These are phyloP conservation scores for Plumapathes pennacea DNA, from an alignment of 92 coral and sea anemone genomes.

Conservation along the genomic window DNA sequence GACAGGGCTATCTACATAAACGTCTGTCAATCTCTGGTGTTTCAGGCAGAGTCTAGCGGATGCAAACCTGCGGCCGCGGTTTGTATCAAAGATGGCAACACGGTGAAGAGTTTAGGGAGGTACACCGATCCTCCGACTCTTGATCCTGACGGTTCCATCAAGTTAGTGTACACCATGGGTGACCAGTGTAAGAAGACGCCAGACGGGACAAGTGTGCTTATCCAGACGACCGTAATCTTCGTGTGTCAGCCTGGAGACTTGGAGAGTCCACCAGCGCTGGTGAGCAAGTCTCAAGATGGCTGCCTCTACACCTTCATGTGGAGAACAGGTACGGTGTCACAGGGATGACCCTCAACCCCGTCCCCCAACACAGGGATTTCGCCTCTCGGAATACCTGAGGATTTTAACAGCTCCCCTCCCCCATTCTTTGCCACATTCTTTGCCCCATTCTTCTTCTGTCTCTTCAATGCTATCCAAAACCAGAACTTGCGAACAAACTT, in stretches of 20 bases:
- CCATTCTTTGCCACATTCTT: no score
- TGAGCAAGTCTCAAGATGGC: slow-evolving; percentile 67
- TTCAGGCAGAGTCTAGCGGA: slow-evolving; percentile 17
- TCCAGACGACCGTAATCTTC: slow-evolving; percentile 73
- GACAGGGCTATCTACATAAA: slow-evolving; percentile 62
- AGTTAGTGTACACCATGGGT: slow-evolving; percentile 66
- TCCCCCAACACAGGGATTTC: no score
- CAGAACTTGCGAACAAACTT: no score
- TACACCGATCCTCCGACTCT: slow-evolving; percentile 48
- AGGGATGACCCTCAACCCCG: no score
- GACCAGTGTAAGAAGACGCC: slow-evolving; percentile 59
- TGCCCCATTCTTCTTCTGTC: no score
- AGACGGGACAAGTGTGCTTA: slow-evolving; percentile 7
- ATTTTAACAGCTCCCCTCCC: no score
- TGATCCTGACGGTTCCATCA: slow-evolving; percentile 59
- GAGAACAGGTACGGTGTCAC: slow-evolving; percentile 67
- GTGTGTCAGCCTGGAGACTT: slow-evolving; percentile 82
- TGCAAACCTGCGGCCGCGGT: slow-evolving; percentile 65
- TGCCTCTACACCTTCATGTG: slow-evolving; percentile 82
- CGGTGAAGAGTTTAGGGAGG: slow-evolving; percentile 61
- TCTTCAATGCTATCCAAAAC: no score
- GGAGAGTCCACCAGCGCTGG: slow-evolving; percentile 90
- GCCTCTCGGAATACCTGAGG: no score
- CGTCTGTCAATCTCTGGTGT: slow-evolving; percentile 70
- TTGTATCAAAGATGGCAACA: slow-evolving; percentile 61